Base-by-base conservation (phyloP, 2,113 vertebrate genomes). In the Plestiodon gilberti region DNA sequence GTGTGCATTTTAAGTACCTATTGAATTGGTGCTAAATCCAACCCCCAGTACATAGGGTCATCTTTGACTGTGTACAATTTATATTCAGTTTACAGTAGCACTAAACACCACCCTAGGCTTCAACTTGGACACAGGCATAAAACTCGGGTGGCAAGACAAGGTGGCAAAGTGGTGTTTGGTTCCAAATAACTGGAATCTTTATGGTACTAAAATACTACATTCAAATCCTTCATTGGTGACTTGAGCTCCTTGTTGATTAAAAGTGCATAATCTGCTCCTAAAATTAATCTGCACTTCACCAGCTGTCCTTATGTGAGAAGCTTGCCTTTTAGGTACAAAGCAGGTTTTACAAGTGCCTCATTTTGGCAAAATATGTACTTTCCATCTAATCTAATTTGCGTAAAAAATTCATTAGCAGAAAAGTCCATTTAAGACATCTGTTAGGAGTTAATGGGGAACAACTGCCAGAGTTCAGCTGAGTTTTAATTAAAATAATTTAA, bases 401-500 rank as follows among this genome's bases (percentile, higher is more conserved):
- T 86, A 86, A 89, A 88, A 84, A 82, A 64, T 57, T 78, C 6
- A 85, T 61, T 1, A 11, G 77, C 43, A 0, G 3, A 59, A 67
- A 84, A 89, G 81, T 83, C 52, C 11, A 35, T 81, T 92, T 87
- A 82, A 81, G 10, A 6, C 64, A 70, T 74, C 82, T 88, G 67
- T 80, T 88, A 84, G 59, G 28, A 76, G 77, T 75, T 90, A 89
- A 82, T 74, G 82, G 62, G 55, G 87, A 89, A 80, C 62, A 67
- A 73, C 67, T 40, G 65, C 83, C 7, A 57, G 81, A 90, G n/a
- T 71, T 57, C 69, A 79, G 48, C 59, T 89, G 15, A 17, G n/a
- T 91, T 93, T 25, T 84, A 88, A 90, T 90, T 59, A 90, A 91
- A 84, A 64, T 74, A 78, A 88, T 84, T 65, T 74, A 88, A 85